Evolutionary conservation across 2,797 vertebrate genomes (phyloP), one percentile per base, ranked within the genome.

Genomic region (Decapterus maruadsi): DNA sequence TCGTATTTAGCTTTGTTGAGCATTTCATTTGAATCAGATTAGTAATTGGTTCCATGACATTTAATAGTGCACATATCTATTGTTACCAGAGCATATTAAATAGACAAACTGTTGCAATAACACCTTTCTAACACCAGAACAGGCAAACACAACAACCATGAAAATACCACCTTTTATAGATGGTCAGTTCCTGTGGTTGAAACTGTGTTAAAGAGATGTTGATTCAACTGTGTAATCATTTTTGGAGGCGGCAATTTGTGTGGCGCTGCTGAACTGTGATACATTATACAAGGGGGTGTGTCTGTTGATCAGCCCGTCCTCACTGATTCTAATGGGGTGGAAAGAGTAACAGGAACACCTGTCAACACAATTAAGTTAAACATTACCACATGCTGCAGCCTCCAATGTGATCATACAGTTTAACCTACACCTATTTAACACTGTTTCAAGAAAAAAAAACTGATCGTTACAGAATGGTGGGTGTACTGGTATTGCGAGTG

Each of bases 1-100:
- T n/a, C n/a, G n/a, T n/a, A n/a, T n/a, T n/a, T n/a, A n/a, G n/a
- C n/a, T n/a, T n/a, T 48, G 12, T 31, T 55, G 1, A 0, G 60
- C 65, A 42, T 38, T 14, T 66, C 8, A 60, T 68, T 51, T 63
- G 12, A 77, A 55, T 58, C 61, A 38, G 13, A 48, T 68, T 46
- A 59, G 56, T 26, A 22, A 76, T 60, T 36, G 70, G 56, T 64
- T 72, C 50, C 4, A 36, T 58, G 75, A 86, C 67, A 66, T 82
- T 80, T 50, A 51, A 63, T 11, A 34, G 42, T 42, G 75, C 20
- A 74, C 12, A 34, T 62, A 40, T 75, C 56, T 74, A 62, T 9
- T 53, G 9, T 73, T 29, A 72, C n/a, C 1, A 14, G 43, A 38
- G 45, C n/a, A 29, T 19, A 62, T 56, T 61, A 68, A 55, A 26